Conservation (phyloP, 2,113 vertebrate genomes). For the Labeo rohita region DNA sequence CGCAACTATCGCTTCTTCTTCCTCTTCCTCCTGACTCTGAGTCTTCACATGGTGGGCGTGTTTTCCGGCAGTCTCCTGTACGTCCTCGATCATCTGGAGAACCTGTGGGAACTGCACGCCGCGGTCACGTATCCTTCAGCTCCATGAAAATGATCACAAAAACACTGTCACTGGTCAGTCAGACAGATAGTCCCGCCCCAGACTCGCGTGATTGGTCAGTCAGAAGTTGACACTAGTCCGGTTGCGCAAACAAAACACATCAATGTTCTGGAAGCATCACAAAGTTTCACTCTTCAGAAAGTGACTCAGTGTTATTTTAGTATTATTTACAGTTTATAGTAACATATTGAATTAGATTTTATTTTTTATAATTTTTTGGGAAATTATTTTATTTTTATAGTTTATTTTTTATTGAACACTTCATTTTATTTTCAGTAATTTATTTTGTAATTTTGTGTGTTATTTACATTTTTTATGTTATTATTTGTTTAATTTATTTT, state of each 20-base stretch:
- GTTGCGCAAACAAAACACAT: background rate
- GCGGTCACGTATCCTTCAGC: conserved; percentile 90
- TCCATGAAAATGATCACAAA: background rate
- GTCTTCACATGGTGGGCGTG: conserved; percentile 89
- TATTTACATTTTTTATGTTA: too few relatives aligned
- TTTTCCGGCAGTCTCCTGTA: conserved; percentile 92
- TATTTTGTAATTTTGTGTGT: too few relatives aligned
- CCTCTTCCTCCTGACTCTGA: conserved; percentile 93
- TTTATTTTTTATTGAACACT: too few relatives aligned
- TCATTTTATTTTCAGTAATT: too few relatives aligned
- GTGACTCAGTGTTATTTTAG: background rate
- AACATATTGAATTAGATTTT: too few relatives aligned
- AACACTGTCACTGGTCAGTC: background rate
- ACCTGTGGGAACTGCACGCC: conserved; percentile 85
- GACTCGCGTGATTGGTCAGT: conserved; percentile 4
- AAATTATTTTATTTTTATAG: too few relatives aligned
- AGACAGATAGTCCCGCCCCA: background rate
- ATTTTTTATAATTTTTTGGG: too few relatives aligned
- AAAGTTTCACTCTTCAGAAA: background rate
- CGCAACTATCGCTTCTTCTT: conserved; percentile 99
- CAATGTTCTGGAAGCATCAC: background rate
- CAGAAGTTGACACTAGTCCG: background rate
- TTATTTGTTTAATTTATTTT: too few relatives aligned
- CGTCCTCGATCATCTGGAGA: conserved; percentile 87
- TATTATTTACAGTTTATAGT: too few relatives aligned